Conservation (phyloP, 2,888 invertebrate species). For the Serripes groenlandicus region DNA sequence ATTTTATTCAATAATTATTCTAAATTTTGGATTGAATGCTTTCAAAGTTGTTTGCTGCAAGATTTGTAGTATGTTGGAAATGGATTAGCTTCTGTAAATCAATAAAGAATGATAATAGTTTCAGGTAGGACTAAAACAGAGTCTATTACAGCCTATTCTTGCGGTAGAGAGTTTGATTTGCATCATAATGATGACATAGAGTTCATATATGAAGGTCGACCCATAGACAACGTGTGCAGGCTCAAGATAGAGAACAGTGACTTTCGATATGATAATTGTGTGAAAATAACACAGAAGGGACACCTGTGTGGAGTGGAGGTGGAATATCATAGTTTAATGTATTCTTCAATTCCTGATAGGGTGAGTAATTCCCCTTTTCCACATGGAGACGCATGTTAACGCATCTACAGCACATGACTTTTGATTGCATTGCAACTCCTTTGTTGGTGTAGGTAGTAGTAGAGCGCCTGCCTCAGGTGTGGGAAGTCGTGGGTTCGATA, state of each 20-base stretch:
- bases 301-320: neutral
- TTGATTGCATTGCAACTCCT: too few relatives aligned
- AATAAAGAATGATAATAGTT: too few relatives aligned
- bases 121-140: neutral
- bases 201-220: neutral
- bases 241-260: neutral
- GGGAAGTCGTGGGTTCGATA: too few relatives aligned
- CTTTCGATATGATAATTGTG: neutral
- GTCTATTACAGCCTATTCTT: too few relatives aligned
- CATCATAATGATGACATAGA: neutral
- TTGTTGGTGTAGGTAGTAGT: too few relatives aligned
- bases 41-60: neutral
- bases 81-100: too few relatives aligned
- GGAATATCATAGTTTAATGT: neutral
- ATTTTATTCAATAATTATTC: neutral
- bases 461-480: too few relatives aligned
- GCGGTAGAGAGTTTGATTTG: neutral
- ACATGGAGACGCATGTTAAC: too few relatives aligned
- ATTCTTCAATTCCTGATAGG: constrained; percentile 2
- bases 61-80: neutral
- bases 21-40: neutral
- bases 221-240: neutral
- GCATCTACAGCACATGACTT: too few relatives aligned
- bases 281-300: neutral
- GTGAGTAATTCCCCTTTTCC: too few relatives aligned